Conservation (phyloP, 37 sponge, comb jelly and placozoan species). For the Mnemiopsis leidyi region DNA sequence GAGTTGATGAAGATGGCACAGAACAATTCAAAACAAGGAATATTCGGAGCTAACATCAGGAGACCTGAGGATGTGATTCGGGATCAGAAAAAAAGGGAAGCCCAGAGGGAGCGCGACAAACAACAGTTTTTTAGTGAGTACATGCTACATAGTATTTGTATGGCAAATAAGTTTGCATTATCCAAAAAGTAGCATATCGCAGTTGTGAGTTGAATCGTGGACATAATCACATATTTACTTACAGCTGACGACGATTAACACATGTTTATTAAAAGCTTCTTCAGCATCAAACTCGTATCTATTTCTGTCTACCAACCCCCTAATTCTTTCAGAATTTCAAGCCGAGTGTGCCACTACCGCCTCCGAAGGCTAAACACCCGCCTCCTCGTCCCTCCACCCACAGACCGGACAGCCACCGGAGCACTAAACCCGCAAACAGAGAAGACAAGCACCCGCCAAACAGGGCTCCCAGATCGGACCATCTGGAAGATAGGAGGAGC, state of each 20-base stretch:
- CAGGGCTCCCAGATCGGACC: no score
- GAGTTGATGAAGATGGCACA: conserved; percentile 32
- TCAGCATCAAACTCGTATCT: no score
- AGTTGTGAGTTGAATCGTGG: no score
- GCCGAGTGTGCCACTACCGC: neutral
- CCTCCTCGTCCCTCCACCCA: neutral
- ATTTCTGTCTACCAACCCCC: no score
- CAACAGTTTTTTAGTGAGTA: no score
- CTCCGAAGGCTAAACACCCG: neutral
- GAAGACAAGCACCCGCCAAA: neutral
- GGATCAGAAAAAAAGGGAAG: conserved; percentile 24
- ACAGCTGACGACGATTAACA: no score
- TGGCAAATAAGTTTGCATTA: no score
- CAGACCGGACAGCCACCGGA: neutral
- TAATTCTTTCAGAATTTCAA: conserved; percentile 55
- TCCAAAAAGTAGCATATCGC: no score
- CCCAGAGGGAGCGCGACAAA: neutral
- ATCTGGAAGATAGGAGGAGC: neutral
- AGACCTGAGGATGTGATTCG: conserved; percentile 18
- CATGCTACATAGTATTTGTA: no score
- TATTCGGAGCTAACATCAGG: neutral
- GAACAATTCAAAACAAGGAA: neutral
- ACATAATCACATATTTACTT: no score
- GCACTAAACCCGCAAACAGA: neutral
- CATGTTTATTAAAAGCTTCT: no score